These are phyloP conservation scores for Colistium nudipinnis DNA, from an alignment of 2,113 vertebrate genomes.

Conservation along the genomic window DNA sequence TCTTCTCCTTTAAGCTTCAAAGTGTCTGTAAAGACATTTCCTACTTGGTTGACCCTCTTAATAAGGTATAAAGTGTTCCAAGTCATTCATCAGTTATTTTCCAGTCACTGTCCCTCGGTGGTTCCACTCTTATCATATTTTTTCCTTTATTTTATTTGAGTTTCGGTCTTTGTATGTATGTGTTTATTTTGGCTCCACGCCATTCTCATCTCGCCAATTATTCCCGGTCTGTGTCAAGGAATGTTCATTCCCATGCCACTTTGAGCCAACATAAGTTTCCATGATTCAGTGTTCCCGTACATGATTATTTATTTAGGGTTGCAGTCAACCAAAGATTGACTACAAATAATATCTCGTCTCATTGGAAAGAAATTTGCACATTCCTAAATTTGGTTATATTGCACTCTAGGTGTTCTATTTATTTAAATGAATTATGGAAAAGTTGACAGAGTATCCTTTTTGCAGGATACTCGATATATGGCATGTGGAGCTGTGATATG, in stretches of 20 bases:
- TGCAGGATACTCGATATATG: no score
- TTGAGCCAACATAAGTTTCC: slow-evolving; percentile 8
- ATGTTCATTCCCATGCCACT: slow-evolving; percentile 27
- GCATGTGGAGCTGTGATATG: no score
- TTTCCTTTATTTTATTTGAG: no score
- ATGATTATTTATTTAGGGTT: background rate
- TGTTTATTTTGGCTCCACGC: slow-evolving; percentile 40
- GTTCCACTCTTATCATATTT: slow-evolving; percentile 19
- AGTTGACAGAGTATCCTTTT: no score
- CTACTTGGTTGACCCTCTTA: slow-evolving; percentile 84
- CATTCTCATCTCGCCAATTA: slow-evolving; percentile 25
- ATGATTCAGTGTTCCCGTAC: slow-evolving; percentile 15
- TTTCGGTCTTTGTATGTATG: slow-evolving; percentile 28
- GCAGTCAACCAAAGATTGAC: background rate
- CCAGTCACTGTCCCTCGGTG: slow-evolving; percentile 2
- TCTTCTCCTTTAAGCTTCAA: slow-evolving; percentile 79
- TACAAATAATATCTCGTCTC: background rate
- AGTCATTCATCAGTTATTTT: slow-evolving; percentile 25
- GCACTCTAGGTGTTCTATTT: no score
- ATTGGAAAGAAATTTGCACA: background rate
- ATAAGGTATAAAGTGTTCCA: slow-evolving; percentile 77
- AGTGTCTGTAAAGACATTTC: slow-evolving; percentile 85
- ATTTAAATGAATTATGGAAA: no score
- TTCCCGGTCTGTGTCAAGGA: slow-evolving; percentile 12
- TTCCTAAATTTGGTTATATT: background rate